Evolutionary conservation across 2,888 invertebrate species (phyloP), one percentile per base, ranked within the genome.

Genomic region (Drosophila formosana): DNA sequence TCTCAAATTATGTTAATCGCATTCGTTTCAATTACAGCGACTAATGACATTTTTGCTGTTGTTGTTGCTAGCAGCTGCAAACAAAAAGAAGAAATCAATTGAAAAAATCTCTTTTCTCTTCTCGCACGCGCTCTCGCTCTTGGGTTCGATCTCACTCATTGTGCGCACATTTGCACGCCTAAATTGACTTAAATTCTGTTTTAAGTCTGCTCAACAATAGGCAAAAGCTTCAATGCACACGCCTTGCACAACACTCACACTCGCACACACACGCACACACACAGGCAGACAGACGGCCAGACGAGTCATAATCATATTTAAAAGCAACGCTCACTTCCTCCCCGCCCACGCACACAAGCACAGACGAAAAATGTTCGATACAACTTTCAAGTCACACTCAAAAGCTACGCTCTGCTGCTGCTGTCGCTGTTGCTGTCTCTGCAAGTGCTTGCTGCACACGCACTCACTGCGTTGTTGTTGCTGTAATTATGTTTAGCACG

Each of bases 1-100:
- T 69, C 37, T 64, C 79, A 82, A 89, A 89, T 89, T 90, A 90
- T 89, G 89, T 81, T 90, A 89, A 90, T 87, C 85, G 86, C 80
- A 89, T 88, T 84, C 88, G 89, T 83, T 89, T 89, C 88, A 90
- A 89, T 89, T 89, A 85, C 52, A 56, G 13, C 39, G 39, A 41
- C 68, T 78, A 72, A 76, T 75, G 70, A 71, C 70, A 64, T 70
- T 68, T 75, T 57, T 70, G 55, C 50, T 39, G 58, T 23, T 52
- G 49, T 60, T 67, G 55, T 34, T 64, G 56, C 45, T n/a, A 30
- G 34, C 39, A 9, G 45, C 26, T 49, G 56, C 34, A 41, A 41
- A 45, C 18, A 65, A 62, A 23, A 65, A 18, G 18, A 47, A 53
- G 63, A 73, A 72, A 73, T 72, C 68, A 67, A 72, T 61, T 66